phyloP scores from a whole-genome alignment of 2,113 vertebrate genomes.

The Cryptotis parvus region DNA sequence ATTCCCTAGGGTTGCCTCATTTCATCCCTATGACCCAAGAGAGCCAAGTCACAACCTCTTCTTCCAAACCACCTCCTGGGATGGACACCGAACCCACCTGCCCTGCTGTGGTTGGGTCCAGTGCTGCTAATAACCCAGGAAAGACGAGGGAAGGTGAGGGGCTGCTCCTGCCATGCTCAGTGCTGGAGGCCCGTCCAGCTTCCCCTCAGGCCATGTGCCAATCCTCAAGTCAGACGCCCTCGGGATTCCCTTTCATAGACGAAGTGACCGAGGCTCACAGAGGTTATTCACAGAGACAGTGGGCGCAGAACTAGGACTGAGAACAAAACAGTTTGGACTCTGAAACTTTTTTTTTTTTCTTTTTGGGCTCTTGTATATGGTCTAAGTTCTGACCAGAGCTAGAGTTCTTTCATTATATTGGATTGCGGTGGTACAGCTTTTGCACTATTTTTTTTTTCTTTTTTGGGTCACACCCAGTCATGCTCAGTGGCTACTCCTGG shows the following conservation, averaged over 20 bases:
- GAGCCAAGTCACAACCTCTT: background rate
- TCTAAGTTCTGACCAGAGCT: too few species aligned
- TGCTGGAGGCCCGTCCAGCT: background rate
- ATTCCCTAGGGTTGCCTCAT: background rate
- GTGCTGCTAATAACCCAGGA: background rate
- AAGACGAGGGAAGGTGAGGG: background rate
- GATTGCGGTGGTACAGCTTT: too few species aligned
- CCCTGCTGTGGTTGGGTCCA: background rate
- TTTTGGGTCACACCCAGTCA: too few species aligned
- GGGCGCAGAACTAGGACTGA: background rate
- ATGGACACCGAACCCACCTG: background rate
- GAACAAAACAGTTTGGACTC: background rate
- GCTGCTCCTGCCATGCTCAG: background rate
- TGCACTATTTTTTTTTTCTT: too few species aligned
- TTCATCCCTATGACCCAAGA: background rate
- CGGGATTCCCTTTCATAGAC: background rate
- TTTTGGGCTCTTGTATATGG: too few species aligned
- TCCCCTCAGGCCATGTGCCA: accelerated
- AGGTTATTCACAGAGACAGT: background rate
- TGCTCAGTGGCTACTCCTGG: too few species aligned
- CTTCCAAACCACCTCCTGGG: background rate
- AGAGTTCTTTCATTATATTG: too few species aligned
- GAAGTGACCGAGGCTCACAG: background rate
- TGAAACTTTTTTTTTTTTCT: background rate
- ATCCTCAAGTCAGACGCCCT: background rate